phyloP scores from a whole-genome alignment of 2,113 vertebrate species.

The Protomyctophum bolini region DNA sequence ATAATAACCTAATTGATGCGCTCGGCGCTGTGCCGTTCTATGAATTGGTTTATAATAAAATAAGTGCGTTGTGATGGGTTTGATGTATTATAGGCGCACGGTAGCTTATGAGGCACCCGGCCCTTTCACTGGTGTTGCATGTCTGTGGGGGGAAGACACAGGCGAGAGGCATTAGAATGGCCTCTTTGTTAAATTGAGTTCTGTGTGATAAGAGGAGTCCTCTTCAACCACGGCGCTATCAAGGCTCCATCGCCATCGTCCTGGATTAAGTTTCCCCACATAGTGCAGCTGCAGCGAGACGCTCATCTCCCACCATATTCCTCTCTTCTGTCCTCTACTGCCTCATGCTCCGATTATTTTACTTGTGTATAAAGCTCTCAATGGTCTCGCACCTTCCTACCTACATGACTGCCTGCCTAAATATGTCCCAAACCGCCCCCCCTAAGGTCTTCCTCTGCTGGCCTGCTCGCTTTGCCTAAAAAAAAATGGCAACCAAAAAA shows the following conservation, averaged over 20 bases:
- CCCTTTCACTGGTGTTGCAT: slow-evolving; percentile 67
- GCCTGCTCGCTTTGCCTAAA: no score
- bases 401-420: no score
- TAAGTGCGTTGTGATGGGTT: slow-evolving; percentile 7
- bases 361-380: no score
- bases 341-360: no score
- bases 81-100: slow-evolving; percentile 44
- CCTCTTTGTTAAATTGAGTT: slow-evolving; percentile 85
- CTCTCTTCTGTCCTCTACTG: no score
- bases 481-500: no score
- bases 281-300: slow-evolving; percentile 71
- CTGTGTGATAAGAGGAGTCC: slow-evolving; percentile 82
- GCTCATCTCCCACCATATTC: no score
- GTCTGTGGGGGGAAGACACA: slow-evolving; percentile 75
- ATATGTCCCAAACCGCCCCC: no score
- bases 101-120: slow-evolving; percentile 56
- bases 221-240: slow-evolving; percentile 86
- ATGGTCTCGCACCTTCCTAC: no score
- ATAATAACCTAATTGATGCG: slow-evolving; percentile 18
- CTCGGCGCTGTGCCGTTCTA: slow-evolving; percentile 8
- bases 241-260: slow-evolving; percentile 85
- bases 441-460: no score
- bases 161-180: background rate
- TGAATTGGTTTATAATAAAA: slow-evolving; percentile 51
- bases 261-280: slow-evolving; percentile 89